phyloP scores from a whole-genome alignment of 2,888 invertebrate genomes.

The Mycalesis mineus region DNA sequence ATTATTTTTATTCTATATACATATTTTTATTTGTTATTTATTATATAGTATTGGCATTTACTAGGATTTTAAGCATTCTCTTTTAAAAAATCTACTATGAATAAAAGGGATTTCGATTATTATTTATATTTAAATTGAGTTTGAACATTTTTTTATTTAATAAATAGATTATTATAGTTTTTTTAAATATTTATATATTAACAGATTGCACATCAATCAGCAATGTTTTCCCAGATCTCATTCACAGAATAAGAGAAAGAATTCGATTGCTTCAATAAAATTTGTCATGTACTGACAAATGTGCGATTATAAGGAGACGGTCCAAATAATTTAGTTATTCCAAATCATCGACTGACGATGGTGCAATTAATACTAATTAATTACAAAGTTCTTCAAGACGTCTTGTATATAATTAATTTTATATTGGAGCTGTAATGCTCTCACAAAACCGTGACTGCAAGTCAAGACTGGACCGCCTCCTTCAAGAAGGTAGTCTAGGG shows the following conservation, averaged over 20 bases:
- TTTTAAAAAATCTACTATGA: neutral
- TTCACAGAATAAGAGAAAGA: too few species aligned
- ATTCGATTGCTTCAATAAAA: too few species aligned
- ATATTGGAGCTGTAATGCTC: too few species aligned
- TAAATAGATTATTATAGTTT: neutral
- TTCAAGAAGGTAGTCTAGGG: neutral
- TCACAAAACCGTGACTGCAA: neutral
- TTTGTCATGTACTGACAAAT: too few species aligned
- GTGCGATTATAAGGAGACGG: too few species aligned
- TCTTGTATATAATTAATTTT: too few species aligned
- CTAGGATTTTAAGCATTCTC: neutral
- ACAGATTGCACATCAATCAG: neutral
- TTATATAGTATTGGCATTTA: neutral
- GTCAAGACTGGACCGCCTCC: neutral
- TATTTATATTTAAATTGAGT: neutral
- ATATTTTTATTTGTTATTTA: constrained; percentile 5
- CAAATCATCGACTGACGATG: too few species aligned
- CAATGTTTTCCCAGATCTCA: too few species aligned
- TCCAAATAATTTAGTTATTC: too few species aligned
- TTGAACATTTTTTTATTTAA: neutral
- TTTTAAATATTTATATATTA: neutral
- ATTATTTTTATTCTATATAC: neutral
- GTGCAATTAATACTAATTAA: too few species aligned
- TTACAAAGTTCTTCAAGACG: too few species aligned
- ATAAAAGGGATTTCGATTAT: neutral